These are phyloP conservation scores for Cephus rjabovi DNA, from an alignment of 2,888 invertebrate genomes.

Conservation along the genomic window DNA sequence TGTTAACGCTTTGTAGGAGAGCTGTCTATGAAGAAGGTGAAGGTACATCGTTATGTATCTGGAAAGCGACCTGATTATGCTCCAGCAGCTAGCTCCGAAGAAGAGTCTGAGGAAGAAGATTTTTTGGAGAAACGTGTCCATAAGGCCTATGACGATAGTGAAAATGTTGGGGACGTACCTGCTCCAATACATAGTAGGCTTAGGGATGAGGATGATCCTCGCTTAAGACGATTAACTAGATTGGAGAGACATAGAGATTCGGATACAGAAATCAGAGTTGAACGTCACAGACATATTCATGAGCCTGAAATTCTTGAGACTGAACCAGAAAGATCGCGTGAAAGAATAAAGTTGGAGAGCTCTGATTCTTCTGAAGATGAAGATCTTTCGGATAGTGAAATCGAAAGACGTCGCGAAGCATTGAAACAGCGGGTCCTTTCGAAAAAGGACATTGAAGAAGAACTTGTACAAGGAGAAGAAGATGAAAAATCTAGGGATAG, in stretches of 20 bases:
- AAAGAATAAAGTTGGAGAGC: conserved; percentile 66
- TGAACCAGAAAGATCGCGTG: conserved; percentile 71
- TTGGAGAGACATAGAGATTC: conserved; percentile 58
- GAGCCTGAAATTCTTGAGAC: conserved; percentile 77
- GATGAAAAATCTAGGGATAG: conserved; percentile 69
- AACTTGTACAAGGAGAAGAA: conserved; percentile 81
- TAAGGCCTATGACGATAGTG: conserved; percentile 54
- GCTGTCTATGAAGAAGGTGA: conserved; percentile 99
- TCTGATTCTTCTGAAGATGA: conserved; percentile 72
- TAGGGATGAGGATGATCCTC: conserved; percentile 81
- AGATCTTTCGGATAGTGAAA: conserved; percentile 86
- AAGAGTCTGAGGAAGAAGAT: conserved; percentile 90
- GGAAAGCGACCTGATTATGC: conserved; percentile 98
- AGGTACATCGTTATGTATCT: conserved; percentile 97
- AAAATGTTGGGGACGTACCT: conserved; percentile 62
- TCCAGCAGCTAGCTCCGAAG: conserved; percentile 85
- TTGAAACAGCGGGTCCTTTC: conserved; percentile 76
- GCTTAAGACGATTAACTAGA: conserved; percentile 77
- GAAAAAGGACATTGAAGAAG: conserved; percentile 74
- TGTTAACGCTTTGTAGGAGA: conserved; percentile 76
- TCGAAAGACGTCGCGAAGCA: conserved; percentile 82
- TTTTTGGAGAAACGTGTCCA: conserved; percentile 76
- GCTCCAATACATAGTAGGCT: conserved; percentile 61
- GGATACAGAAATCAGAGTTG: conserved; percentile 69
- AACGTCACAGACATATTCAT: conserved; percentile 75